Conservation (phyloP, 2,113 vertebrate species). For the Dryoscopus gambensis region DNA sequence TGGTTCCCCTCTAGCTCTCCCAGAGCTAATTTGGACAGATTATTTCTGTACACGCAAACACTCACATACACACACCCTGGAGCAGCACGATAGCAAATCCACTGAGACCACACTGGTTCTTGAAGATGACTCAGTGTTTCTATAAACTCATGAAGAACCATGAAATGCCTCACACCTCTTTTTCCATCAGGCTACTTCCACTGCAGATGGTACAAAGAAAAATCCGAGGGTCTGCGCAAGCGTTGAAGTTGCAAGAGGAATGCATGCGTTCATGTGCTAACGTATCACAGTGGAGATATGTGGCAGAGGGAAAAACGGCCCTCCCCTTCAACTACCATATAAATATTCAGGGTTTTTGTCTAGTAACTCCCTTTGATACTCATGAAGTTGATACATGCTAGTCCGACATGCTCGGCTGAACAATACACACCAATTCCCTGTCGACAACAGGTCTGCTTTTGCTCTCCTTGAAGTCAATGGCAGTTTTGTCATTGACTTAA, state of each 20-base stretch:
- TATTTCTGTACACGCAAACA: not conserved
- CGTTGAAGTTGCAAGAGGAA: fast-evolving
- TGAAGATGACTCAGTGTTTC: constrained; percentile 14
- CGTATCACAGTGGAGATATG: not conserved
- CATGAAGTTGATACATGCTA: constrained; percentile 22
- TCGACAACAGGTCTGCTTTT: not conserved
- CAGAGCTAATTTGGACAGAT: not conserved
- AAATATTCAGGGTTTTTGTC: constrained; percentile 62
- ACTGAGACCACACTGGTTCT: not conserved
- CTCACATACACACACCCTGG: no score
- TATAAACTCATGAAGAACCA: not conserved
- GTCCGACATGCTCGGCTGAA: not conserved
- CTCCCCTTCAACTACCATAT: not conserved
- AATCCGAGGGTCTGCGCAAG: not conserved
- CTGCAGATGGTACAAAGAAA: not conserved
- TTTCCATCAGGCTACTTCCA: not conserved
- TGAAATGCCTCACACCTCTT: not conserved
- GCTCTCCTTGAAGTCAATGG: constrained; percentile 7
- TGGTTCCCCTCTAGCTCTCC: not conserved
- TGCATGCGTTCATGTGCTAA: fast-evolving
- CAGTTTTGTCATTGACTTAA: constrained; percentile 15
- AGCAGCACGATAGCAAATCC: not conserved
- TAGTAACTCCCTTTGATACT: constrained; percentile 50
- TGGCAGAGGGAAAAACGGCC: not conserved
- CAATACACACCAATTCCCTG: constrained; percentile 3